phyloP scores from a whole-genome alignment of 2,797 vertebrate species.

The Macropus fuliginosus region DNA sequence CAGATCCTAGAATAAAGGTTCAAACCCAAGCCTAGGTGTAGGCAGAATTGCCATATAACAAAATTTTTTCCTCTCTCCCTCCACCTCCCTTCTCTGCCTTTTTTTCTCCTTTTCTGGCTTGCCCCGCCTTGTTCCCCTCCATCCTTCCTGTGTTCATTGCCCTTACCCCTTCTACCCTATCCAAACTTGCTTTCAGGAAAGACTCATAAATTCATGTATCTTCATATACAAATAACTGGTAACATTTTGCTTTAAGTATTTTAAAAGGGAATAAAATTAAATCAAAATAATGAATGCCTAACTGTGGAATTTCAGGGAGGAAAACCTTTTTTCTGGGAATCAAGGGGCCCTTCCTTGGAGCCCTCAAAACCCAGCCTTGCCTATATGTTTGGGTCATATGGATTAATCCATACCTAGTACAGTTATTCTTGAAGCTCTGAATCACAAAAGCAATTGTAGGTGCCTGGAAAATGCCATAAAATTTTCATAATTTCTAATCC shows the following conservation, averaged over 20 bases:
- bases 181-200: not conserved
- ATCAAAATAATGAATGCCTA: constrained; percentile 32
- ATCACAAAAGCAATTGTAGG: constrained; percentile 17
- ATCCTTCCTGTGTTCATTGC: not conserved
- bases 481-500: constrained; percentile 8
- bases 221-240: not conserved
- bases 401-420: no score
- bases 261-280: constrained; percentile 36
- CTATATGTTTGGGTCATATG: not conserved
- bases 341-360: not conserved
- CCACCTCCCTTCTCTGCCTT: not conserved
- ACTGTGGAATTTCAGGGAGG: not conserved
- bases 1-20: not conserved
- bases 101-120: not conserved
- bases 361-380: not conserved
- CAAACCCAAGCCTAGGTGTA: not conserved
- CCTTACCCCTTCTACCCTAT: not conserved
- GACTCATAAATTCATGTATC: not conserved
- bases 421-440: not conserved
- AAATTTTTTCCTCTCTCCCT: not conserved
- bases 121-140: no score
- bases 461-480: constrained; percentile 21
- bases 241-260: constrained; percentile 19
- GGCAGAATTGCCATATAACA: not conserved
- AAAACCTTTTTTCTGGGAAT: not conserved